phyloP scores from a whole-genome alignment of 2,888 invertebrate species.

The Amorpha juglandis region DNA sequence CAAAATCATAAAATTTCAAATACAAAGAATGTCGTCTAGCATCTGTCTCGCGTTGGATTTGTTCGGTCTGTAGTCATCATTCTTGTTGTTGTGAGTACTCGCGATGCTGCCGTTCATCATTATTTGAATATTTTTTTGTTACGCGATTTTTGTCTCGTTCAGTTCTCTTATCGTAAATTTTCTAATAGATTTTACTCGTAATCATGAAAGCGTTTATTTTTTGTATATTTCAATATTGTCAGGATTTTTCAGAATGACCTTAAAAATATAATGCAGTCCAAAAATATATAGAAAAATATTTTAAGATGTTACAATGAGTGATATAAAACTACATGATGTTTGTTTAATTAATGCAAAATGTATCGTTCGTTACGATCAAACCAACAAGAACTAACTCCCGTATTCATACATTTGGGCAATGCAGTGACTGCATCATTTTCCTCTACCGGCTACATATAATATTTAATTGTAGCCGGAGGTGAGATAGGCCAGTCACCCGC shows the following conservation, averaged over 20 bases:
- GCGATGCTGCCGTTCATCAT: background rate
- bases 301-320: no score
- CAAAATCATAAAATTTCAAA: conserved; percentile 21
- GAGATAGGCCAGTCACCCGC: background rate
- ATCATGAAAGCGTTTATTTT: no score
- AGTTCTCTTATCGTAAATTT: background rate
- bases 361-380: no score
- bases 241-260: no score
- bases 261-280: no score
- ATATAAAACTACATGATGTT: no score
- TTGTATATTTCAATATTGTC: no score
- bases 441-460: background rate
- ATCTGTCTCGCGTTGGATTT: conserved; percentile 20
- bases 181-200: no score
- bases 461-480: background rate
- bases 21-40: conserved; percentile 18
- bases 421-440: background rate
- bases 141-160: background rate
- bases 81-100: background rate
- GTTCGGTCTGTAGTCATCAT: conserved; percentile 6
- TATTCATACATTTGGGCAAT: no score
- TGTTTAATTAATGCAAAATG: no score
- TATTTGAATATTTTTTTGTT: conserved; percentile 2
- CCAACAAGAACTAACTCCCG: no score
- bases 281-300: no score